These are phyloP conservation scores for Drosophila cracens DNA, from an alignment of 2,888 invertebrate species.

Conservation along the genomic window DNA sequence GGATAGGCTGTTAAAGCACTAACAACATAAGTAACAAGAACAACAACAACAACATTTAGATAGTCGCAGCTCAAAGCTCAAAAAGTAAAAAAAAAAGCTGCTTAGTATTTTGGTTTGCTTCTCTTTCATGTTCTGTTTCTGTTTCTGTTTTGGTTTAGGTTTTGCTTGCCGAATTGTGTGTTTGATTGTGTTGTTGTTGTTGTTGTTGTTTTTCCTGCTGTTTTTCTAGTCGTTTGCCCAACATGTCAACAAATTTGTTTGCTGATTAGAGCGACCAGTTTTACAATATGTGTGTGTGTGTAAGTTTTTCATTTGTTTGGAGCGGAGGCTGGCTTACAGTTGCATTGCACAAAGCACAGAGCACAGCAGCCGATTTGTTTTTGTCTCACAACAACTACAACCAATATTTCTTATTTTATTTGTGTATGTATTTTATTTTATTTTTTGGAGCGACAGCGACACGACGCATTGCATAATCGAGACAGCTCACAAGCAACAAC, in stretches of 20 bases:
- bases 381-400: conserved; percentile 39
- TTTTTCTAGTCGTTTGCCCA: conserved; percentile 41
- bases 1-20: conserved; percentile 16
- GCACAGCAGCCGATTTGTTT: conserved; percentile 35
- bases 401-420: conserved; percentile 46
- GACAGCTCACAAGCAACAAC: conserved; percentile 35
- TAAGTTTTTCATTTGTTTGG: conserved; percentile 12
- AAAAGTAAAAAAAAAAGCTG: conserved; percentile 35
- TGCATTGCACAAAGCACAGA: conserved; percentile 46
- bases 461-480: conserved; percentile 73
- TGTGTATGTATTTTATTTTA: conserved; percentile 14
- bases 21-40: conserved; percentile 12
- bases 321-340: conserved; percentile 24
- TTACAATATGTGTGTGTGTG: conserved; percentile 17
- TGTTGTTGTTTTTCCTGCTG: conserved; percentile 19
- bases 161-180: conserved; percentile 14
- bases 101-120: conserved; percentile 40
- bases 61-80: conserved; percentile 40
- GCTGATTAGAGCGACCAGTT: conserved; percentile 60
- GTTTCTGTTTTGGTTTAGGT: conserved; percentile 21
- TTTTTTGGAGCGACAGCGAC: conserved; percentile 61
- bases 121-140: conserved; percentile 32
- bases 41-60: conserved; percentile 35
- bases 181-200: conserved; percentile 11
- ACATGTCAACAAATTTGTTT: conserved; percentile 68